Evolutionary conservation across 2,888 invertebrate species (phyloP).

Genomic region (Apotomis capreana): DNA sequence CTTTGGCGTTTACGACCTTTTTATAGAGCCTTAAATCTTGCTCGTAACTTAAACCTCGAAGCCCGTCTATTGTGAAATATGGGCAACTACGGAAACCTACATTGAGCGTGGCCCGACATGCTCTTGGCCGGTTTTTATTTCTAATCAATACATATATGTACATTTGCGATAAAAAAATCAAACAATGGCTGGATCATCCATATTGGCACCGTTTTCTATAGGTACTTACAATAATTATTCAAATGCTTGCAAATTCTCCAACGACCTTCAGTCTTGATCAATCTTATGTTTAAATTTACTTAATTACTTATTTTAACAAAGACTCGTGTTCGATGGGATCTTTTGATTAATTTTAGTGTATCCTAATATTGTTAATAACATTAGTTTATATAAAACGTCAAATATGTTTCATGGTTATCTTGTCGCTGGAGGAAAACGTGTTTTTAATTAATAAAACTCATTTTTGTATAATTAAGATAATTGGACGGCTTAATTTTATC

Average conservation of each 20-base stretch:
- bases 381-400: slow-evolving; percentile 26
- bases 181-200: slow-evolving; percentile 12
- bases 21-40: too few species aligned
- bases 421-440: slow-evolving; percentile 30
- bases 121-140: too few species aligned
- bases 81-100: too few species aligned
- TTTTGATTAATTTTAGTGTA: slow-evolving; percentile 29
- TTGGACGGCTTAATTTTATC: slow-evolving; percentile 22
- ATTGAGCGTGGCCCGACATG: too few species aligned
- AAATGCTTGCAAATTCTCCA: slow-evolving; percentile 31
- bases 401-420: slow-evolving; percentile 23
- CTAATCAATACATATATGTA: not conserved
- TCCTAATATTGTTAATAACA: slow-evolving; percentile 23
- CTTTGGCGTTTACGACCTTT: too few species aligned
- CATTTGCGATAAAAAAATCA: not conserved
- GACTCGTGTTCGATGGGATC: slow-evolving; percentile 14
- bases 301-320: slow-evolving; percentile 26
- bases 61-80: too few species aligned
- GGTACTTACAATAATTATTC: slow-evolving; percentile 12
- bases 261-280: too few species aligned
- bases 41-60: too few species aligned
- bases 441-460: slow-evolving; percentile 31
- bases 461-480: slow-evolving; percentile 34
- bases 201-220: slow-evolving; percentile 16
- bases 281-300: slow-evolving; percentile 35